Conservation (phyloP, 2,113 vertebrate species). For the Syngnathoides biaculeatus region DNA sequence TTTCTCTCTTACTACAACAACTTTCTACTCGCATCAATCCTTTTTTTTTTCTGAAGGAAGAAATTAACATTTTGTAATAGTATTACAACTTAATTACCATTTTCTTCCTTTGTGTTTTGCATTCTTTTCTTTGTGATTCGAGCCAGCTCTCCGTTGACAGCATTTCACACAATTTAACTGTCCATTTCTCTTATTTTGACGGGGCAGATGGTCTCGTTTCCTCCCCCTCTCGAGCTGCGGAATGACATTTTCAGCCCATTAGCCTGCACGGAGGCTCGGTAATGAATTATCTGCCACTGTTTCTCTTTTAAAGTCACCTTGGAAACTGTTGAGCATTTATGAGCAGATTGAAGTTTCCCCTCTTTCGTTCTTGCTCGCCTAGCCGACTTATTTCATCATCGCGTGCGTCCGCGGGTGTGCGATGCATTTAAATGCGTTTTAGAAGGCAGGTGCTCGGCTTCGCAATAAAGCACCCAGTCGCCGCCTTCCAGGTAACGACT, state of each 20-base stretch:
- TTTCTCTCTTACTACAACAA: too few species aligned
- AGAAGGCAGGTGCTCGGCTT: constrained; percentile 57
- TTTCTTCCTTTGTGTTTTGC: background rate
- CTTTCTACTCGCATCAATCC: too few species aligned
- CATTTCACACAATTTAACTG: constrained; percentile 17
- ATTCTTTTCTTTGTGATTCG: background rate
- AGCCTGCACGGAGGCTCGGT: constrained; percentile 58
- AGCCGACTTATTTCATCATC: constrained; percentile 73
- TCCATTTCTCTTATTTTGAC: constrained; percentile 38
- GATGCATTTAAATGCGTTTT: constrained; percentile 63
- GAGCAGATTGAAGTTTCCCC: constrained; percentile 55
- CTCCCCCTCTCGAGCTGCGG: constrained; percentile 46
- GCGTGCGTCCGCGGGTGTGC: constrained; percentile 32
- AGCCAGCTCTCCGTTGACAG: constrained; percentile 16
- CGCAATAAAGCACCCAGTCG: constrained; percentile 65
- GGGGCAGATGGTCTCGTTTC: constrained; percentile 54
- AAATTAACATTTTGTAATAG: too few species aligned
- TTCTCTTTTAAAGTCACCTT: constrained; percentile 69
- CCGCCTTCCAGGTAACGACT: constrained; percentile 70
- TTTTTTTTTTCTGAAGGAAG: too few species aligned
- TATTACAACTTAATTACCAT: too few species aligned
- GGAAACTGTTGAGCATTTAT: constrained; percentile 64
- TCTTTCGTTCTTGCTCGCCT: constrained; percentile 63
- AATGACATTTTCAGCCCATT: constrained; percentile 64
- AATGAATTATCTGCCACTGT: constrained; percentile 66